These are phyloP conservation scores for Hippocampus abdominalis DNA, from an alignment of 2,113 vertebrate genomes.

Conservation along the genomic window DNA sequence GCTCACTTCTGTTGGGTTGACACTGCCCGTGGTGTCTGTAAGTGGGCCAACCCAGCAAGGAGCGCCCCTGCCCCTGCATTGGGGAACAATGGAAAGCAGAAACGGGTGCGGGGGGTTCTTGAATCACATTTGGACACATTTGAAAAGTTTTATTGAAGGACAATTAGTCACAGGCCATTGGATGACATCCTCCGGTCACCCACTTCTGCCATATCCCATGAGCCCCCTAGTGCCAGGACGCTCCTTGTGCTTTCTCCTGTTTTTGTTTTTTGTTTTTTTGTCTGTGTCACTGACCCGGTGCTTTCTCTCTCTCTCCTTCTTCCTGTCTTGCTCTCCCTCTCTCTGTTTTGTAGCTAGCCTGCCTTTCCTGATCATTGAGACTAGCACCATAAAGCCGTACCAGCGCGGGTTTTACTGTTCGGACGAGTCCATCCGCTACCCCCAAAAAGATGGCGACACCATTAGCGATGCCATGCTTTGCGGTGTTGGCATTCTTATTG, in stretches of 20 bases:
- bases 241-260: slow-evolving; percentile 60
- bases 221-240: slow-evolving; percentile 52
- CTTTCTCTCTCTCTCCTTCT: slow-evolving; percentile 39
- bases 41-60: slow-evolving; percentile 63
- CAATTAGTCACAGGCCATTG: slow-evolving; percentile 1
- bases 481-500: slow-evolving; percentile 93
- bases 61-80: slow-evolving; percentile 10
- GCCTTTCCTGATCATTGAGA: slow-evolving; percentile 98
- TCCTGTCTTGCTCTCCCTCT: slow-evolving; percentile 53
- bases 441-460: slow-evolving; percentile 90
- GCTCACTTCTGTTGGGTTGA: slow-evolving; percentile 76
- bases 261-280: slow-evolving; percentile 33
- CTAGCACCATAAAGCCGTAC: slow-evolving; percentile 93
- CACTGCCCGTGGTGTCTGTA: slow-evolving; percentile 80
- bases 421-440: slow-evolving; percentile 93
- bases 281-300: slow-evolving; percentile 67
- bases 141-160: not conserved
- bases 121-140: not conserved
- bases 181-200: slow-evolving; percentile 29
- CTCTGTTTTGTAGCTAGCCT: slow-evolving; percentile 82
- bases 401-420: slow-evolving; percentile 80
- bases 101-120: slow-evolving; percentile 14
- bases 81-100: slow-evolving; percentile 36
- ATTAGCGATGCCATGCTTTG: slow-evolving; percentile 94
- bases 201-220: slow-evolving; percentile 46